Percentiles rank a stretch among this genome's conserved stretches.
These are phyloP conservation scores for Eueides isabella DNA, from an alignment of 1,140 invertebrate genomes.

Conservation along the genomic window DNA sequence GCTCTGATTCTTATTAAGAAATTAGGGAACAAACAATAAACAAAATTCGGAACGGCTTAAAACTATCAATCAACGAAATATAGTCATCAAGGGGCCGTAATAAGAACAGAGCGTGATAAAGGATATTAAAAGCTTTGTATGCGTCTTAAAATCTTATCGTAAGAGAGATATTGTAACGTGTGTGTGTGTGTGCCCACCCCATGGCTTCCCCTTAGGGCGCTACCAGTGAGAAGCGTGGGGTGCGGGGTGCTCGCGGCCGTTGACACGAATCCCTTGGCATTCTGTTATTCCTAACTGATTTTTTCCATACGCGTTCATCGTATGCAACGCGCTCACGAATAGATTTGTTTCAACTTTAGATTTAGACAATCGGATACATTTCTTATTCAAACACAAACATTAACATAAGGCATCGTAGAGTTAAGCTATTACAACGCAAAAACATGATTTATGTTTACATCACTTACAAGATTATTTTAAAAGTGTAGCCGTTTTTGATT, in stretches of 20 bases:
- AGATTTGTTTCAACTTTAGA: conserved; percentile 62
- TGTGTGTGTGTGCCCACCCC: conserved; percentile 63
- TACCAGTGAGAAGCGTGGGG: conserved; percentile 40
- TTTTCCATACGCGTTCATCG: conserved; percentile 64
- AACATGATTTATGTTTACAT: too few species aligned
- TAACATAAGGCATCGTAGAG: background rate
- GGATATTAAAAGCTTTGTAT: conserved; percentile 59
- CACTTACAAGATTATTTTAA: too few species aligned
- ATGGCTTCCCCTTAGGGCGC: conserved; percentile 47
- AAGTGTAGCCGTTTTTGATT: too few species aligned
- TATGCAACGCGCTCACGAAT: conserved; percentile 59
- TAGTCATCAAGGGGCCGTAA: conserved; percentile 58
- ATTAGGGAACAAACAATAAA: conserved; percentile 28
- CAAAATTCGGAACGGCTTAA: conserved; percentile 38
- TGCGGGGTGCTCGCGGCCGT: conserved; percentile 61
- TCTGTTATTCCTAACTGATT: conserved; percentile 73
- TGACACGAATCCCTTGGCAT: conserved; percentile 74
- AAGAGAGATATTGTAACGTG: conserved; percentile 35
- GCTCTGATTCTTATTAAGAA: conserved; percentile 14
- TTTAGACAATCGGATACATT: conserved; percentile 29
- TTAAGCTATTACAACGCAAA: background rate
- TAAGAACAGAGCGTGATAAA: conserved; percentile 62
- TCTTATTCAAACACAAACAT: conserved; percentile 28
- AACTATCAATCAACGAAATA: conserved; percentile 61
- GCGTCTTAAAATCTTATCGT: conserved; percentile 68